These are phyloP conservation scores for Conus betulinus DNA, from an alignment of 1,140 invertebrate species.

Conservation along the genomic window DNA sequence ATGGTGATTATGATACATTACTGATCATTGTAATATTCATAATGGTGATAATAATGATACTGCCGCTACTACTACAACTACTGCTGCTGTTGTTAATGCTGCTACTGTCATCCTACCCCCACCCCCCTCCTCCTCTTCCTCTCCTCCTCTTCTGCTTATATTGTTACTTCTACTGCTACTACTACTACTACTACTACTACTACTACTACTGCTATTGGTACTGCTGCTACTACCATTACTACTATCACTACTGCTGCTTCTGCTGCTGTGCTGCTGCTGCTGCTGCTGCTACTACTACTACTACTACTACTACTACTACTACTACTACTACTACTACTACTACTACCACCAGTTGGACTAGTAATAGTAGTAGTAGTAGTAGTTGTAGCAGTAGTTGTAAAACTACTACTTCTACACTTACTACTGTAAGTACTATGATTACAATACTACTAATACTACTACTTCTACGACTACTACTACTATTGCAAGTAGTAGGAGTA, in stretches of 20 bases:
- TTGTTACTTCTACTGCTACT: background rate
- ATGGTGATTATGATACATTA: too few species aligned
- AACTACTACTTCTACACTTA: too few species aligned
- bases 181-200: background rate
- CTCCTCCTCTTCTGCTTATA: background rate
- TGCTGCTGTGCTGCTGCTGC: background rate
- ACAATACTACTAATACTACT: too few species aligned
- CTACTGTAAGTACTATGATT: too few species aligned
- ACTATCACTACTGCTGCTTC: background rate
- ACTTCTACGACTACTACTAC: too few species aligned
- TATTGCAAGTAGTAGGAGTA: too few species aligned
- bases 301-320: slow-evolving; percentile 16
- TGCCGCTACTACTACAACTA: background rate
- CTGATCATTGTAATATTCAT: too few species aligned
- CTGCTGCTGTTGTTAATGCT: background rate
- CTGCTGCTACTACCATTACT: background rate
- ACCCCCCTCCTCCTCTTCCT: too few species aligned
- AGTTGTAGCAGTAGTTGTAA: too few species aligned
- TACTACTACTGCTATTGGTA: background rate
- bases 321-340: slow-evolving; percentile 16
- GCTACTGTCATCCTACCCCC: background rate
- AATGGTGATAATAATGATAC: too few species aligned
- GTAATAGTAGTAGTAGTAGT: background rate
- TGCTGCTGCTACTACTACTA: background rate
- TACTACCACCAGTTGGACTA: background rate